Conservation (phyloP, 2,888 invertebrate genomes). For the Punctoribates punctum region DNA sequence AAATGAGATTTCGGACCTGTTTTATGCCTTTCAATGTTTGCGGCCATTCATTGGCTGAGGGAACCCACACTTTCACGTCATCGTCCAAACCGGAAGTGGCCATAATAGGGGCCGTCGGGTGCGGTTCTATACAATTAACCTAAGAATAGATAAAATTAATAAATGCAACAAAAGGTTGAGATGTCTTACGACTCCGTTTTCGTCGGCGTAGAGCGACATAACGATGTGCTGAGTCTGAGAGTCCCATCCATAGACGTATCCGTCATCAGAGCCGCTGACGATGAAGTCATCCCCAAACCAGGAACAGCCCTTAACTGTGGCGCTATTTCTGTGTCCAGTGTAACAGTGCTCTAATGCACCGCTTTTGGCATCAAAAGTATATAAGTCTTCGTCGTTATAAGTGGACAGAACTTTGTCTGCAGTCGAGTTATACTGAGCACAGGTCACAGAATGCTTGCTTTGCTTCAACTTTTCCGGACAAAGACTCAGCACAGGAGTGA, state of each 20-base stretch:
- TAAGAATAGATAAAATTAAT: conserved; percentile 52
- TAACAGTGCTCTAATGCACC: conserved; percentile 61
- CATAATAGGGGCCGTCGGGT: conserved; percentile 78
- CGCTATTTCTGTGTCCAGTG: conserved; percentile 62
- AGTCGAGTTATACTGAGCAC: conserved; percentile 18
- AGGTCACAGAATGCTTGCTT: conserved; percentile 23
- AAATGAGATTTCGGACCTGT: background rate
- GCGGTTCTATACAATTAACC: conserved; percentile 88
- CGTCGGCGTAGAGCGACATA: conserved; percentile 79
- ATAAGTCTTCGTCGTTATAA: conserved; percentile 89
- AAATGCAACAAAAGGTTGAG: conserved; percentile 44
- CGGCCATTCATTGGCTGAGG: conserved; percentile 60
- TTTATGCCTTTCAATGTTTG: conserved; percentile 43
- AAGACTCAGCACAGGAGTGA: background rate
- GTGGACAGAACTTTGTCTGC: conserved; percentile 73
- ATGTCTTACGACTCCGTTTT: conserved; percentile 53
- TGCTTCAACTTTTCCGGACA: conserved; percentile 30
- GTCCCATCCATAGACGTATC: conserved; percentile 82
- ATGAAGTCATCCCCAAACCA: conserved; percentile 64
- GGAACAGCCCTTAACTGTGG: conserved; percentile 52
- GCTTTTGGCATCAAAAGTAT: conserved; percentile 70
- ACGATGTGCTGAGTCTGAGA: conserved; percentile 78
- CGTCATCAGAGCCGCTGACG: conserved; percentile 90
- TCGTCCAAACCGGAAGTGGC: conserved; percentile 88
- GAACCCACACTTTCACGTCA: conserved; percentile 89